Percentiles rank a stretch among this genome's conserved stretches.
phyloP scores from a whole-genome alignment of 2,113 vertebrate genomes.

The Platycercus adscitus region DNA sequence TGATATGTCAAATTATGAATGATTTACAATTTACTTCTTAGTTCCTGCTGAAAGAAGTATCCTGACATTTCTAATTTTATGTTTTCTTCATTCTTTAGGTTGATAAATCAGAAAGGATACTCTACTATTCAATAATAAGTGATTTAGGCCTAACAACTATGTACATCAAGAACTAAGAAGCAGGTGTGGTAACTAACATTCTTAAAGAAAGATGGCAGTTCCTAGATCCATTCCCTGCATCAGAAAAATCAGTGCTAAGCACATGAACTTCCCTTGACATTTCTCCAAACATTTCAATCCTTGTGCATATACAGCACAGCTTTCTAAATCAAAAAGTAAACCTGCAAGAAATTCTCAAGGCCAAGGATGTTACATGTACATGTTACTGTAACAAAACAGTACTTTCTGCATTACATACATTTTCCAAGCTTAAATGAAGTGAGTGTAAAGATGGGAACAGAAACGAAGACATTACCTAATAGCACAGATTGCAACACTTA shows the following conservation, averaged over 20 bases:
- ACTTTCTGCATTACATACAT: background rate
- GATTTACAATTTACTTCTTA: background rate
- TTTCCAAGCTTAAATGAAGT: background rate
- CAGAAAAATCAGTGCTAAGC: background rate
- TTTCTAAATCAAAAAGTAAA: conserved; percentile 13
- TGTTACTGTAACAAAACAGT: background rate
- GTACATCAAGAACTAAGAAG: background rate
- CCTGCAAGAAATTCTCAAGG: background rate
- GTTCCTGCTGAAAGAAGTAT: background rate
- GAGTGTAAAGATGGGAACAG: background rate
- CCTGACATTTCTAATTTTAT: background rate
- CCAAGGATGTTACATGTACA: background rate
- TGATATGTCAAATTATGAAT: background rate
- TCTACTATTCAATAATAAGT: background rate
- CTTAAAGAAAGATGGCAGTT: background rate
- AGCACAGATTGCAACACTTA: background rate
- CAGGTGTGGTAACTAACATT: background rate
- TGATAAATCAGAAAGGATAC: background rate
- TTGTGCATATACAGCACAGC: background rate
- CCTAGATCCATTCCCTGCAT: background rate
- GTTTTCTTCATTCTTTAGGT: background rate
- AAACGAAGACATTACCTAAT: background rate
- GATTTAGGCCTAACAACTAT: background rate
- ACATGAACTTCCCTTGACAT: background rate
- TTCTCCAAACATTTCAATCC: background rate